Conservation (phyloP, 2,888 invertebrate genomes). For the Shargacucullia verbasci region DNA sequence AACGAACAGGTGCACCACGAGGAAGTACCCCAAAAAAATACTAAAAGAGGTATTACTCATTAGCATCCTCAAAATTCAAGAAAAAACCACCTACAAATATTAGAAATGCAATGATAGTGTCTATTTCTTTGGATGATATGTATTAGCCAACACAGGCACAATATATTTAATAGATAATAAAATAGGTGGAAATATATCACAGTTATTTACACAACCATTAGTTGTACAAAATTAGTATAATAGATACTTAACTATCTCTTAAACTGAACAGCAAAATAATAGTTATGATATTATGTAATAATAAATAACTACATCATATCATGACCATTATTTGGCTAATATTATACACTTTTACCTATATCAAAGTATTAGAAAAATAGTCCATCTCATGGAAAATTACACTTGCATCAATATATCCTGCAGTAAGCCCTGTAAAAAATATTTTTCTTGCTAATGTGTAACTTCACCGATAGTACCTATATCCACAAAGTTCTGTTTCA, state of each 20-base stretch:
- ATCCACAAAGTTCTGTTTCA: conserved; percentile 42
- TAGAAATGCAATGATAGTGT: conserved; percentile 50
- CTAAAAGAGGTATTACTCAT: too few relatives aligned
- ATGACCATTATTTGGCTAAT: conserved; percentile 27
- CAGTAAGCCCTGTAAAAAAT: conserved; percentile 47
- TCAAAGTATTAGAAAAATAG: conserved; percentile 19
- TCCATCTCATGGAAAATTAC: conserved; percentile 26
- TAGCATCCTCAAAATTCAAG: too few relatives aligned
- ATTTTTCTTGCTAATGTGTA: conserved; percentile 30
- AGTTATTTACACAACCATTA: conserved; percentile 65
- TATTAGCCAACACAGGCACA: conserved; percentile 48
- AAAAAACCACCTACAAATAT: conserved; percentile 19
- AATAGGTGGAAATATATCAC: conserved; percentile 70
- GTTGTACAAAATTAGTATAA: conserved; percentile 57
- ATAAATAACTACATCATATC: conserved; percentile 19
- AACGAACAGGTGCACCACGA: too few relatives aligned
- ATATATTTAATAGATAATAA: conserved; percentile 48
- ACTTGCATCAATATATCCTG: conserved; percentile 36
- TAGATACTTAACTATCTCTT: conserved; percentile 30
- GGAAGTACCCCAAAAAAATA: too few relatives aligned
- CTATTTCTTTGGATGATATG: conserved; percentile 59
- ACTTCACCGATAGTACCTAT: conserved; percentile 45
- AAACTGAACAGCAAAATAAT: conserved; percentile 16
- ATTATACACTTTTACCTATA: conserved; percentile 39
- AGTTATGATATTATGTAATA: too few relatives aligned